Evolutionary conservation across 2,888 invertebrate species (phyloP).

Genomic region (Anthoptus insignis): DNA sequence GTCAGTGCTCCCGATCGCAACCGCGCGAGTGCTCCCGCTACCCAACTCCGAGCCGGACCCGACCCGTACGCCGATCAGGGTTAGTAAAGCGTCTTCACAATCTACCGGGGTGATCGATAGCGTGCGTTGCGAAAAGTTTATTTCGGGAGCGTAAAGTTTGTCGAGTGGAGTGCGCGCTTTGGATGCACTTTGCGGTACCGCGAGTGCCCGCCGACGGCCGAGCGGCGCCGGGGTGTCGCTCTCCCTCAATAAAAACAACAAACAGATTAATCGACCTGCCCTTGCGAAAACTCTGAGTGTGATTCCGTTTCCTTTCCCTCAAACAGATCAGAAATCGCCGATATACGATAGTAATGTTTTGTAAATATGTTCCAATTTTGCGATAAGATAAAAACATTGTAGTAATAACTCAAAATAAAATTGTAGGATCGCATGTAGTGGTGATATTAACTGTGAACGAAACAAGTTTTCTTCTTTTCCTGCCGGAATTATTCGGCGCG

Average conservation of each 20-base stretch:
- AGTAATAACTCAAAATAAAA: constrained; percentile 81
- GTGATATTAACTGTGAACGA: constrained; percentile 80
- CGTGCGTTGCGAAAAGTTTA: constrained; percentile 75
- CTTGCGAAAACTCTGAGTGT: constrained; percentile 67
- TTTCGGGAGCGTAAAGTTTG: constrained; percentile 78
- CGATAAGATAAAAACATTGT: constrained; percentile 79
- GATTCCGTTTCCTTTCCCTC: constrained; percentile 61
- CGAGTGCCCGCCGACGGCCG: constrained; percentile 78
- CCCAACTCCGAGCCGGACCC: constrained; percentile 78
- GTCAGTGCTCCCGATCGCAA: constrained; percentile 83
- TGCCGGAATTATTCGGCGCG: constrained; percentile 33
- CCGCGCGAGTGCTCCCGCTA: constrained; percentile 83
- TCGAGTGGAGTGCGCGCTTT: constrained; percentile 80
- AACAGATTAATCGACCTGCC: constrained; percentile 82
- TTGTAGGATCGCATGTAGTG: constrained; percentile 83
- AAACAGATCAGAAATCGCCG: constrained; percentile 58
- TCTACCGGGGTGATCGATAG: constrained; percentile 65
- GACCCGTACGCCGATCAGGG: constrained; percentile 82
- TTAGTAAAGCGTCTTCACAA: constrained; percentile 70
- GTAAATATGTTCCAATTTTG: constrained; percentile 76
- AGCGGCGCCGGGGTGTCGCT: constrained; percentile 81
- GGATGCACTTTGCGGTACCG: constrained; percentile 80
- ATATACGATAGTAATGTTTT: constrained; percentile 70
- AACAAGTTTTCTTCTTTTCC: constrained; percentile 77
- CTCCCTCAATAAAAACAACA: constrained; percentile 81